Percentiles rank a stretch among this genome's conserved stretches.
Conservation (phyloP, 2,797 vertebrate genomes). For the Coracias cyanogaster region DNA sequence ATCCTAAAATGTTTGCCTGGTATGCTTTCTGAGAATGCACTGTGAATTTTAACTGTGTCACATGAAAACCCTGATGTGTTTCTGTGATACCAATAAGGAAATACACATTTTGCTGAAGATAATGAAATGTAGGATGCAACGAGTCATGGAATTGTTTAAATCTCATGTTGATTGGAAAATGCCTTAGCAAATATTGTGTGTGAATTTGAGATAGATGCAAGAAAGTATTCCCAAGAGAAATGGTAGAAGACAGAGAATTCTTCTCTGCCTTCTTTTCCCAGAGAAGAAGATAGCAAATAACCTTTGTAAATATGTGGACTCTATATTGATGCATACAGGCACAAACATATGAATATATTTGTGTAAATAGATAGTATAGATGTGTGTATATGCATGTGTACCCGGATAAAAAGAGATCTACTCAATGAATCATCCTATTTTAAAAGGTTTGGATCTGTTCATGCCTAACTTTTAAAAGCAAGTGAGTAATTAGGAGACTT, state of each 20-base stretch:
- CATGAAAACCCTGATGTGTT: background rate
- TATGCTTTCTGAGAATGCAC: background rate
- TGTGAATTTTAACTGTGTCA: constrained; percentile 9
- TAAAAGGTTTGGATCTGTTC: background rate
- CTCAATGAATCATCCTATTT: background rate
- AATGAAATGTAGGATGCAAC: constrained; percentile 13
- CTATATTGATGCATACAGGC: background rate
- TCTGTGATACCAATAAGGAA: background rate
- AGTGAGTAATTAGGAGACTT: background rate
- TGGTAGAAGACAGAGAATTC: background rate
- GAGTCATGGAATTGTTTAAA: constrained; percentile 1
- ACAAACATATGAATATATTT: background rate
- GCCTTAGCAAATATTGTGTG: background rate
- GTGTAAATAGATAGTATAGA: background rate
- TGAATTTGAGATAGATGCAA: background rate
- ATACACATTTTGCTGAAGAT: constrained; percentile 2
- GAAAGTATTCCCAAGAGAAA: background rate
- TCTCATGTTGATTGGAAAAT: background rate
- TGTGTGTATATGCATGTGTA: background rate
- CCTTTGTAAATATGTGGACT: background rate
- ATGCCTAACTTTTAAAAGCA: background rate
- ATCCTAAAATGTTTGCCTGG: constrained; percentile 41
- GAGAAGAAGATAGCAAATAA: background rate
- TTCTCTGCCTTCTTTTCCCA: background rate
- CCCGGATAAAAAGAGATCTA: background rate